Evolutionary conservation across 2,113 vertebrate species (phyloP), one percentile per base, ranked within the genome.

Genomic region (Chaetura pelagica): DNA sequence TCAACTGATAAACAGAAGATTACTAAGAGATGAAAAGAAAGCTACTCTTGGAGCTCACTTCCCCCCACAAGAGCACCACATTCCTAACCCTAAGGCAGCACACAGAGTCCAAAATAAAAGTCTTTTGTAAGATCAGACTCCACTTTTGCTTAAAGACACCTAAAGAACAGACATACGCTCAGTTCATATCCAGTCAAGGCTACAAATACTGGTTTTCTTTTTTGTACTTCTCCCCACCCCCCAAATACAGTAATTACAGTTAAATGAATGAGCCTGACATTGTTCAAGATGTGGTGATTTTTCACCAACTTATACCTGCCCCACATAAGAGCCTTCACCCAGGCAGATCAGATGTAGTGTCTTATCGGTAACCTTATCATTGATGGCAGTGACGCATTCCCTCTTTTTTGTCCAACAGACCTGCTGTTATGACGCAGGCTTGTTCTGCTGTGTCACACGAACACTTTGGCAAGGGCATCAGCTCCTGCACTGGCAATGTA

Each of bases 401-500:
- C 95, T 97, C 97, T 97, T 95, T 97, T 96, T 91, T 97, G 97
- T 98, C 97, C 96, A 96, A 97, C 89, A 97, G 97, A 98, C 98
- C 97, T 98, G 96, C 97, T 96, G 84, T 95, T 94, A 96, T 11
- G 89, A 94, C 10, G 88, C 69, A 93, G 96, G 94, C 87, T 95
- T 96, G 90, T 89, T 97, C 72, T 97, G 89, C 76, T 95, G 59
- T 97, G 97, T 98, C 99, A 99, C 96, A 99, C 98, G 74, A 99
- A 99, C 62, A 99, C 99, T 98, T 99, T 99, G 95, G 99, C 99
- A 97, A 99, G 99, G 92, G 99, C 99, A 97, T 99, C 99, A 49
- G 99, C 99, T 93, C 99, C 99, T 52, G 99, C 99, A 59, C 99
- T 99, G 97, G 99, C 99, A 97, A 99, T 99, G 96, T 99, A 99